These are phyloP conservation scores for Melieria omissa DNA, from an alignment of 2,888 invertebrate genomes.

Conservation along the genomic window DNA sequence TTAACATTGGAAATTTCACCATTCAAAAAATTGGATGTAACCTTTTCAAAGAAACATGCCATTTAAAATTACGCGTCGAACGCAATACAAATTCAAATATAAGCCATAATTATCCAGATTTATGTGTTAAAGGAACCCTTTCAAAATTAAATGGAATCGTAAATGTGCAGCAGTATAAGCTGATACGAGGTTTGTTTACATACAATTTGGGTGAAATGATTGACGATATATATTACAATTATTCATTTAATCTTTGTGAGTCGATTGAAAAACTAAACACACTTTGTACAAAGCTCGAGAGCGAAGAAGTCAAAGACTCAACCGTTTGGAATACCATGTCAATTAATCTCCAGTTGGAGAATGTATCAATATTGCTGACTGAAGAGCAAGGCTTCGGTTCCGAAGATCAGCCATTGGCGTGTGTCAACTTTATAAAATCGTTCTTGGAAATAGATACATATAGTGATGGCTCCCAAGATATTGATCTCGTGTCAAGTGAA, in stretches of 20 bases:
- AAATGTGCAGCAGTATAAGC: conserved; percentile 85
- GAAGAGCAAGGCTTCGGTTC: conserved; percentile 65
- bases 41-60: conserved; percentile 84
- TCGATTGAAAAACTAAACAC: conserved; percentile 61
- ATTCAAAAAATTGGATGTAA: conserved; percentile 70
- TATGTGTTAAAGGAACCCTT: conserved; percentile 85
- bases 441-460: conserved; percentile 85
- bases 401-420: conserved; percentile 73
- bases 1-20: conserved; percentile 61
- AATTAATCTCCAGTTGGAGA: conserved; percentile 83
- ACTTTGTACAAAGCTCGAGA: conserved; percentile 47
- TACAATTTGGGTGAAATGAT: conserved; percentile 91
- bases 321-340: conserved; percentile 83
- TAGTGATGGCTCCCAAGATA: conserved; percentile 89
- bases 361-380: conserved; percentile 77
- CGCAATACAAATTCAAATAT: conserved; percentile 77
- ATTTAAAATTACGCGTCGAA: conserved; percentile 83
- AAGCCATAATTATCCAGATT: conserved; percentile 76
- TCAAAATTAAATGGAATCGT: conserved; percentile 86
- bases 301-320: conserved; percentile 52
- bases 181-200: conserved; percentile 86
- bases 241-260: conserved; percentile 53
- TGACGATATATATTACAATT: conserved; percentile 71
- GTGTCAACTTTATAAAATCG: conserved; percentile 92
- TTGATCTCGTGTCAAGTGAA: conserved; percentile 91